Conservation (phyloP, 2,113 vertebrate species). For the Vicugna pacos region DNA sequence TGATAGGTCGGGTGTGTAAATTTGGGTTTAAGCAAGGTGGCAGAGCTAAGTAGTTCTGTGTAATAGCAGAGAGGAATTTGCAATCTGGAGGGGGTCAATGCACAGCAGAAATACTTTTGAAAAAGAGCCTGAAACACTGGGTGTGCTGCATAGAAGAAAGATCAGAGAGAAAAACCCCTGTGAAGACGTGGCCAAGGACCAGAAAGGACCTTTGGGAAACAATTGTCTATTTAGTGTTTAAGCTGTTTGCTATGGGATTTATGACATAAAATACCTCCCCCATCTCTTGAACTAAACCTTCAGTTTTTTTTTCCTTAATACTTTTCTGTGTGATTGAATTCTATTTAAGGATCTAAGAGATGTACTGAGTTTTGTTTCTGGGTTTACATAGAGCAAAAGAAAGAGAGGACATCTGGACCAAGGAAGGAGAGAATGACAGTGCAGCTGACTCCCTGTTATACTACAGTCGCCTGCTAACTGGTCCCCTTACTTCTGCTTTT, state of each 20-base stretch:
- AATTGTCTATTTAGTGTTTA: neutral
- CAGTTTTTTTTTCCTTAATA: neutral
- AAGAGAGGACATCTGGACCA: neutral
- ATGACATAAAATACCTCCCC: neutral
- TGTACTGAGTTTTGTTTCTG: neutral
- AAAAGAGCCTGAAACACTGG: neutral
- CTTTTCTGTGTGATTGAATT: neutral
- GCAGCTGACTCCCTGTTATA: neutral
- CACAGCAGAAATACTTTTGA: neutral
- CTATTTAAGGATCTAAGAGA: neutral
- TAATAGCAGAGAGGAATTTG: neutral
- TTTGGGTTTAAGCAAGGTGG: neutral
- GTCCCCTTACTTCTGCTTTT: neutral
- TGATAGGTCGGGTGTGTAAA: neutral
- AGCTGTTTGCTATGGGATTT: neutral
- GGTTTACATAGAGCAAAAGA: neutral
- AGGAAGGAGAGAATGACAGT: neutral
- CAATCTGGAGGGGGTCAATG: neutral
- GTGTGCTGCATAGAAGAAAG: neutral
- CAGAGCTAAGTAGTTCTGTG: neutral
- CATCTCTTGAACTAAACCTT: neutral
- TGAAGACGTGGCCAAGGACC: neutral
- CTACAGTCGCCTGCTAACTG: neutral
- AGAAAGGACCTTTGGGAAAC: neutral
- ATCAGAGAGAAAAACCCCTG: neutral